Evolutionary conservation across 2,797 vertebrate genomes (phyloP).

Genomic region (Oceanodroma leucorhoa): DNA sequence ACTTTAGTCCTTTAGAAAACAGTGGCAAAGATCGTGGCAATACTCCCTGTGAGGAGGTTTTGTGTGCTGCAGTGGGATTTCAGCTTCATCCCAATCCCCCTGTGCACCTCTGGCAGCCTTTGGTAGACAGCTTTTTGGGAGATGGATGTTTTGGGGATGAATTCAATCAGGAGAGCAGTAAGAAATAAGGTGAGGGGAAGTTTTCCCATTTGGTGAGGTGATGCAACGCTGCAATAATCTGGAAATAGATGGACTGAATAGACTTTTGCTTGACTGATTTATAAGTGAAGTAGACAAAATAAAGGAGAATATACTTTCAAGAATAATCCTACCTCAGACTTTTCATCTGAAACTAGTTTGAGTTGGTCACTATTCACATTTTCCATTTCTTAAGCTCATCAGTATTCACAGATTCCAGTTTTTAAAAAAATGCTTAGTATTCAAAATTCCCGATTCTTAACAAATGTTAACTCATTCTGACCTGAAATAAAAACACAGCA

Average conservation of each 20-base stretch:
- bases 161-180: background rate
- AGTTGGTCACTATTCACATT: conserved; percentile 8
- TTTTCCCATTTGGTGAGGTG: background rate
- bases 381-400: conserved; percentile 39
- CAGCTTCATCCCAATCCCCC: background rate
- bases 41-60: background rate
- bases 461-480: background rate
- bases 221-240: background rate
- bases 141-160: background rate
- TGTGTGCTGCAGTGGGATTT: background rate
- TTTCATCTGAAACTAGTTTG: conserved; percentile 41
- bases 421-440: background rate
- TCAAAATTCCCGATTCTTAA: background rate
- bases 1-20: background rate
- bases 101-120: background rate
- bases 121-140: background rate
- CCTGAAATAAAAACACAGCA: background rate
- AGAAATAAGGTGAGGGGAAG: background rate
- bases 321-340: background rate
- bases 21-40: background rate
- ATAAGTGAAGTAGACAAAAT: conserved; percentile 37
- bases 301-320: background rate
- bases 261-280: background rate
- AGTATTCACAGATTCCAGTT: background rate
- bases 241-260: background rate